phyloP scores from a whole-genome alignment of 2,888 invertebrate species.

The Camponotus fellah region DNA sequence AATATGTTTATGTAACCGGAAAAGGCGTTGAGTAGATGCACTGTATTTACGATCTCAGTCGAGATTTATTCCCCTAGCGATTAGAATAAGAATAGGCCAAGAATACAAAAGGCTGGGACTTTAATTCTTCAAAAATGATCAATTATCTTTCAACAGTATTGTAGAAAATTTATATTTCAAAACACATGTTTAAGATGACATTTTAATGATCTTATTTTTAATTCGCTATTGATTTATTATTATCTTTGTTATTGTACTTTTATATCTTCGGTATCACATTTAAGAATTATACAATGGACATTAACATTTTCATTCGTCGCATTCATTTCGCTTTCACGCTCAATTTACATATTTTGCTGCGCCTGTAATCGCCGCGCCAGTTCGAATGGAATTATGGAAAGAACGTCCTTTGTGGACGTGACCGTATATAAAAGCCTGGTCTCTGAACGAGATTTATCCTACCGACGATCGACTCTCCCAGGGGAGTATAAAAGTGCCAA shows the following conservation, averaged over 20 bases:
- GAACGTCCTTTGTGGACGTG: conserved; percentile 52
- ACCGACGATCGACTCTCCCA: conserved; percentile 59
- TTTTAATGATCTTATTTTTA: background rate
- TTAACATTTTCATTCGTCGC: conserved; percentile 44
- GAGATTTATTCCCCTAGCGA: conserved; percentile 29
- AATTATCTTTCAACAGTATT: background rate
- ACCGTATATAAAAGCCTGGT: conserved; percentile 54
- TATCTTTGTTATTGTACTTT: background rate
- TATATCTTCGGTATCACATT: conserved; percentile 1
- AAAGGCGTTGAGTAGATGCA: conserved; percentile 18
- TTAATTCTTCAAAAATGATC: background rate
- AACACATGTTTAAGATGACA: background rate
- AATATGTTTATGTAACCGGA: conserved; percentile 43
- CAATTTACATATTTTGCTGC: conserved; percentile 52
- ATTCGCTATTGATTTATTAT: background rate
- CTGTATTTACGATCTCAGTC: conserved; percentile 15
- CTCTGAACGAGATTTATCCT: conserved; percentile 62
- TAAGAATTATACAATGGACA: conserved; percentile 31
- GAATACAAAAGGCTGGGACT: too few species aligned
- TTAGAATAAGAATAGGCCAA: background rate
- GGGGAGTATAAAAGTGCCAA: conserved; percentile 57
- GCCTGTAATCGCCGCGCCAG: conserved; percentile 48
- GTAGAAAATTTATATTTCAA: background rate
- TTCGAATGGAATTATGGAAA: conserved; percentile 52
- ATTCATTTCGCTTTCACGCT: conserved; percentile 49